phyloP scores from a whole-genome alignment of 2,888 invertebrate species.

The Druceiella hillmani region DNA sequence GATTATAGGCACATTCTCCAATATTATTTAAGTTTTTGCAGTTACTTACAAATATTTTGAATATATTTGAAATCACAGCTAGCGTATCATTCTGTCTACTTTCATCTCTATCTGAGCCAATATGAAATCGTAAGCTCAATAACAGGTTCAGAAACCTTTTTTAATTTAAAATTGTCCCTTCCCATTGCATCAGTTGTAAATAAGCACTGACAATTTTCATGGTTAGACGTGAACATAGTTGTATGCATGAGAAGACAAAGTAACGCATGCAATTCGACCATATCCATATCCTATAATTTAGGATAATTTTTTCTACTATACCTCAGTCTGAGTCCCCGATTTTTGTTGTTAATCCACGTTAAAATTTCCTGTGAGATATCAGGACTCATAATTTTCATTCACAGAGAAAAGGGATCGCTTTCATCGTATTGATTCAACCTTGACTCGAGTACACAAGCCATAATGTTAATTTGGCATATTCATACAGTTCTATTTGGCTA shows the following conservation, averaged over 20 bases:
- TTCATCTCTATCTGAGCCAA: background rate
- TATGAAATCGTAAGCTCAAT: background rate
- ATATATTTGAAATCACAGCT: background rate
- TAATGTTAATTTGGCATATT: too few species aligned
- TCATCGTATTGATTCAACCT: too few species aligned
- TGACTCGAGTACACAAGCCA: too few species aligned
- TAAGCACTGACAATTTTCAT: background rate
- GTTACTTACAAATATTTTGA: constrained; percentile 10
- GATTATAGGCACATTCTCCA: background rate
- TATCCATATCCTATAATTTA: background rate
- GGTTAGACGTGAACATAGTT: constrained; percentile 1
- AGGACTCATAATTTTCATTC: too few species aligned
- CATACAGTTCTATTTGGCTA: too few species aligned
- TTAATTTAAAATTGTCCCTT: background rate
- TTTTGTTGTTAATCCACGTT: too few species aligned
- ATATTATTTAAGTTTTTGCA: background rate
- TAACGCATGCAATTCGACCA: background rate
- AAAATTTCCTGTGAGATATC: too few species aligned
- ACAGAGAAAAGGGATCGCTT: too few species aligned
- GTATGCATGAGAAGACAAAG: background rate
- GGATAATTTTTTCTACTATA: too few species aligned
- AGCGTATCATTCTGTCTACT: background rate
- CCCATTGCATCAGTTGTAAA: background rate
- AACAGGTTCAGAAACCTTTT: constrained; percentile 1
- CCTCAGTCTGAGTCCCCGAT: too few species aligned